phyloP scores from a whole-genome alignment of 2,113 vertebrate genomes.

The Mormoops blainvillei region DNA sequence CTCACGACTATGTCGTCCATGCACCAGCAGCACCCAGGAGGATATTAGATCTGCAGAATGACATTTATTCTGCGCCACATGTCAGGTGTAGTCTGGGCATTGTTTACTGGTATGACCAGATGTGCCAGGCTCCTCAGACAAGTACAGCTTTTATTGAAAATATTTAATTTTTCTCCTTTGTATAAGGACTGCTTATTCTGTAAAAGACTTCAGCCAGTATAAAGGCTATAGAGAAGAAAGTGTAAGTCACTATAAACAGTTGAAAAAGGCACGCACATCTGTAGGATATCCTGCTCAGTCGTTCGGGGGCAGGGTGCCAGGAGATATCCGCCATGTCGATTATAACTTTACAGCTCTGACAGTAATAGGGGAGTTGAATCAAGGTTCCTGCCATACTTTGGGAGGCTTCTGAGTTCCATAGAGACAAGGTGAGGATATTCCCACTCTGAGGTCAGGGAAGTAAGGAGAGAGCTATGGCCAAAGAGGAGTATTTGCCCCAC shows the following conservation, averaged over 20 bases:
- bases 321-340: background rate
- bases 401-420: background rate
- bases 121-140: background rate
- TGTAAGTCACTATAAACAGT: background rate
- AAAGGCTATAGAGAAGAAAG: background rate
- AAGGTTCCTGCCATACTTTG: background rate
- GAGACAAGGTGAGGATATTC: background rate
- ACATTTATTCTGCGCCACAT: too few species aligned
- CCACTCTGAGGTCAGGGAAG: background rate
- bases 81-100: background rate
- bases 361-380: background rate
- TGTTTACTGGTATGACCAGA: background rate
- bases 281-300: background rate
- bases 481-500: background rate
- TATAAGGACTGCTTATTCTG: background rate
- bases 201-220: background rate
- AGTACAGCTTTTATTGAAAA: background rate
- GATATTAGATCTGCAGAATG: background rate
- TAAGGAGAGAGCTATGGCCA: background rate
- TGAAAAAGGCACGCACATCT: background rate
- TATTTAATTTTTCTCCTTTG: background rate
- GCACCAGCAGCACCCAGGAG: too few species aligned
- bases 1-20: background rate
- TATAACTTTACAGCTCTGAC: background rate
- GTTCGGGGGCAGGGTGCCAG: background rate